phyloP scores from a whole-genome alignment of 2,888 invertebrate species.

The Lasioglossum lativentre region DNA sequence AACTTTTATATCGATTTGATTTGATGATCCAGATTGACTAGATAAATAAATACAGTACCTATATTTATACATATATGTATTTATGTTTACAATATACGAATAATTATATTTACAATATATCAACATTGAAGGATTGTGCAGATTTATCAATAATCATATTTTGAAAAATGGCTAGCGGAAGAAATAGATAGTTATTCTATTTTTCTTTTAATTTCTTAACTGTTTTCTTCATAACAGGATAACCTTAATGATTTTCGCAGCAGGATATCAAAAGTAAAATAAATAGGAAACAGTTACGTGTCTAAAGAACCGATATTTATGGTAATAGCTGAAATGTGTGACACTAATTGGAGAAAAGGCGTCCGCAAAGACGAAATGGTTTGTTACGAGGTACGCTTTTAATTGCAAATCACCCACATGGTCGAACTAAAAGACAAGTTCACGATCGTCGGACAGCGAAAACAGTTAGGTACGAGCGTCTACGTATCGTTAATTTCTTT shows the following conservation, averaged over 20 bases:
- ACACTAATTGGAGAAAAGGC: not conserved
- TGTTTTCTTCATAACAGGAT: no score
- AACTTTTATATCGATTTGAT: no score
- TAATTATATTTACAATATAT: no score
- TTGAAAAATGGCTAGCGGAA: no score
- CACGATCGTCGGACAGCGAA: constrained; percentile 2
- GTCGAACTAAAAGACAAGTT: not conserved
- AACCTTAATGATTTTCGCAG: not conserved
- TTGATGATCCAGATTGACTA: no score
- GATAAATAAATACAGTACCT: no score
- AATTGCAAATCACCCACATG: constrained; percentile 64
- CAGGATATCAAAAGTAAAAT: not conserved
- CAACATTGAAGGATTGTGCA: no score
- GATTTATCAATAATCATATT: no score
- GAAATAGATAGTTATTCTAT: no score
- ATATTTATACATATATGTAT: no score
- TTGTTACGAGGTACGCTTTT: constrained; percentile 16
- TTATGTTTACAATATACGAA: no score
- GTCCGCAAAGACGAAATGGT: not conserved
- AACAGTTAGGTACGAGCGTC: constrained; percentile 41
- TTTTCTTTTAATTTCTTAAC: no score
- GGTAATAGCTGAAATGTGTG: not conserved
- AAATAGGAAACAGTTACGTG: not conserved
- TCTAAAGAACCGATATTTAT: not conserved
- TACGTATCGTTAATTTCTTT: constrained; percentile 49